These are phyloP conservation scores for Drosophila incognita DNA, from an alignment of 2,888 invertebrate species.

Conservation along the genomic window DNA sequence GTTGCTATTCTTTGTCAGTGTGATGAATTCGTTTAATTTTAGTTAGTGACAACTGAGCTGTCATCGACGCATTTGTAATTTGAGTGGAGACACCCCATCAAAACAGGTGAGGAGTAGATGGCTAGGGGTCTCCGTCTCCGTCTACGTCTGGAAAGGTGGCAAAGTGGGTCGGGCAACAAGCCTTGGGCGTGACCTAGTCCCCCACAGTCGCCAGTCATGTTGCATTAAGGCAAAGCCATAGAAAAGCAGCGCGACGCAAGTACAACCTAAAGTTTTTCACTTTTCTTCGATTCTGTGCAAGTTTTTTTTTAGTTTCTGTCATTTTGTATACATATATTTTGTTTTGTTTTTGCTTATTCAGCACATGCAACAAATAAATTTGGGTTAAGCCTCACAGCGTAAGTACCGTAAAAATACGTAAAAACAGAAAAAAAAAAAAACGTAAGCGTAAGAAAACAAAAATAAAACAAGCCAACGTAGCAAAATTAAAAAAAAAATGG, in stretches of 20 bases:
- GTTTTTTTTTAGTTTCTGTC: constrained; percentile 25
- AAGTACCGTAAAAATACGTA: constrained; percentile 66
- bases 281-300: constrained; percentile 53
- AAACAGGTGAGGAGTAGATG: not conserved
- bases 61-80: constrained; percentile 76
- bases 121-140: constrained; percentile 9
- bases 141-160: constrained; percentile 16
- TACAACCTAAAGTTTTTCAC: constrained; percentile 30
- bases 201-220: constrained; percentile 35
- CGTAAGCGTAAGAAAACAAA: constrained; percentile 42
- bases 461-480: constrained; percentile 63
- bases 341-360: constrained; percentile 75
- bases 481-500: constrained; percentile 46
- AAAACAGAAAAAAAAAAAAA: constrained; percentile 34
- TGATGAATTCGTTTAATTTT: constrained; percentile 69
- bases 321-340: constrained; percentile 3
- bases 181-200: constrained; percentile 71
- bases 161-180: constrained; percentile 58
- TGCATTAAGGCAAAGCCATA: constrained; percentile 73
- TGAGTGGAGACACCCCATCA: constrained; percentile 40
- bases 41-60: constrained; percentile 71
- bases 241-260: constrained; percentile 57
- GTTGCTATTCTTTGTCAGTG: constrained; percentile 13
- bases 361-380: constrained; percentile 80
- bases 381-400: constrained; percentile 75